Conservation (phyloP, 1,140 invertebrate species). For the Penaeus vannamei region DNA sequence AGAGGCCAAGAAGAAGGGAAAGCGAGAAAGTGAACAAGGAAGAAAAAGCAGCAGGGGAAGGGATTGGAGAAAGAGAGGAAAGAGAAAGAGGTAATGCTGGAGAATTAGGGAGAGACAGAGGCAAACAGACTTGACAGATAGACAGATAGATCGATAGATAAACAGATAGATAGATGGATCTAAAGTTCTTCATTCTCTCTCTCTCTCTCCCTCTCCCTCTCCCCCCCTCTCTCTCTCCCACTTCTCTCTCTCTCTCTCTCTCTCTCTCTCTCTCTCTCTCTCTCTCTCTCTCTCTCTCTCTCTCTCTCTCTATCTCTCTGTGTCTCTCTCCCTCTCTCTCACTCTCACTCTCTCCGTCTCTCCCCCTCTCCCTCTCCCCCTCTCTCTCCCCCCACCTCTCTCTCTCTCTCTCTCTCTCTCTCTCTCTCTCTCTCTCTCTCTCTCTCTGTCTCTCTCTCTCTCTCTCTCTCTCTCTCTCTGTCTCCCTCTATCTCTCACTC, state of each 20-base stretch:
- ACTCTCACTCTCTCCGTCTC: neutral
- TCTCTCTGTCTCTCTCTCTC: neutral
- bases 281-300: neutral
- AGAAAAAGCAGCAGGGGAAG: no score
- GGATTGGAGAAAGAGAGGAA: no score
- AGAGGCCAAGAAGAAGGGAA: no score
- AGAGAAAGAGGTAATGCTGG: no score
- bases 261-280: neutral
- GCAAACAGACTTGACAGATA: no score
- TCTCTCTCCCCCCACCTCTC: neutral
- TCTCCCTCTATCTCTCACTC: neutral
- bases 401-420: neutral
- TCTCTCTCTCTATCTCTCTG: neutral
- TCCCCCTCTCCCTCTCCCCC: neutral
- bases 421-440: neutral
- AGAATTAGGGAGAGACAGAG: neutral
- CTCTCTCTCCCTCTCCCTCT: neutral
- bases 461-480: no score
- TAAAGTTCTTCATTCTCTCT: neutral
- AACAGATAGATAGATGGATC: neutral
- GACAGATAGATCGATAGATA: neutral
- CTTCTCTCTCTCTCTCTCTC: neutral
- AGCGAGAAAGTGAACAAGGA: no score
- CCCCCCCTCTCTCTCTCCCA: neutral
- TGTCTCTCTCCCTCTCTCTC: neutral